Evolutionary conservation across 2,797 vertebrate genomes (phyloP).

Genomic region (Cygnus olor): DNA sequence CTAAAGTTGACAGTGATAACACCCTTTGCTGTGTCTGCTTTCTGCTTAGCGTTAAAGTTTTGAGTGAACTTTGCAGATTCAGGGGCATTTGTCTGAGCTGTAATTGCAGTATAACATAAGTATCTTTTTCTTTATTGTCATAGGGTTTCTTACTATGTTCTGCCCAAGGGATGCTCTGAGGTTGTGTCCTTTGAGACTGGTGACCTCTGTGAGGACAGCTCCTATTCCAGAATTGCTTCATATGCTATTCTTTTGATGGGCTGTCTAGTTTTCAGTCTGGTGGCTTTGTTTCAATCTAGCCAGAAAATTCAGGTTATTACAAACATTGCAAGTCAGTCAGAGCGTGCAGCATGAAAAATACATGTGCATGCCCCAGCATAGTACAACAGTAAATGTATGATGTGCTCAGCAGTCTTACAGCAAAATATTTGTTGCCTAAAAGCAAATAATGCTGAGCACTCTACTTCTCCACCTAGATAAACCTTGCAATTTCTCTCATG

Average conservation of each 20-base stretch:
- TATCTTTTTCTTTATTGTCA: neutral
- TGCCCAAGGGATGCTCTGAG: neutral
- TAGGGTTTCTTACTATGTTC: neutral
- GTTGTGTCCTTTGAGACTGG: neutral
- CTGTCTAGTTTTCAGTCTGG: neutral
- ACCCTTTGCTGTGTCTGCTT: neutral
- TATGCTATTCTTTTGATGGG: neutral
- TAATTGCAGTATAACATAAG: neutral
- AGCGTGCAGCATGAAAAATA: constrained; percentile 6
- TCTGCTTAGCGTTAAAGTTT: neutral
- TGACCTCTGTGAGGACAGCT: neutral
- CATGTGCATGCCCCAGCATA: neutral
- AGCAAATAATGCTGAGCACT: neutral
- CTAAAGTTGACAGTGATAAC: neutral
- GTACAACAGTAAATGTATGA: neutral
- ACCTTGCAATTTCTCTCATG: neutral
- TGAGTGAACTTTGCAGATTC: neutral
- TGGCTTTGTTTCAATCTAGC: neutral
- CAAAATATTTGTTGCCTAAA: constrained; percentile 28
- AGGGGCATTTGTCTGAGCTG: neutral
- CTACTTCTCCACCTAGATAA: neutral
- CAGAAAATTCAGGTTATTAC: neutral
- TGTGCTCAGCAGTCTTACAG: neutral
- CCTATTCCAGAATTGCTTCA: neutral
- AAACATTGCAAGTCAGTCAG: neutral